These are phyloP conservation scores for Flexamia atlantica DNA, from an alignment of 2,888 invertebrate genomes.

Conservation along the genomic window DNA sequence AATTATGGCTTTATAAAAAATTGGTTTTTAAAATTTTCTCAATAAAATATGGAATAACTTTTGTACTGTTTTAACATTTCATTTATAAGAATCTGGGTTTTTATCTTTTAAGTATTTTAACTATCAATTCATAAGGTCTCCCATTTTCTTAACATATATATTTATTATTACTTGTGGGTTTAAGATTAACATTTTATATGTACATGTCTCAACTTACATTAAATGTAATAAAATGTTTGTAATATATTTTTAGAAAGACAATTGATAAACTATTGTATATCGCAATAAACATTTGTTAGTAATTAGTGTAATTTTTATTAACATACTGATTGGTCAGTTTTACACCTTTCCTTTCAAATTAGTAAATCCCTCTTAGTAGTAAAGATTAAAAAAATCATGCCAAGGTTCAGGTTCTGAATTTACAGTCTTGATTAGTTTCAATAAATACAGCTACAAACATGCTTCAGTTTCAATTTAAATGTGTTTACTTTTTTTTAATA, in stretches of 20 bases:
- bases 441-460: too few relatives aligned
- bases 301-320: neutral
- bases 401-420: too few relatives aligned
- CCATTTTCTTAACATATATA: neutral
- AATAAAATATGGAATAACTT: too few relatives aligned
- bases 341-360: too few relatives aligned
- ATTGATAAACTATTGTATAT: constrained; percentile 29
- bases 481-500: too few relatives aligned
- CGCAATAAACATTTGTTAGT: constrained; percentile 31
- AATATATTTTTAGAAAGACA: constrained; percentile 43
- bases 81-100: too few relatives aligned
- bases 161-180: neutral
- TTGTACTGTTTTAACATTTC: neutral
- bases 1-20: neutral
- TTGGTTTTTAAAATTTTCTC: neutral
- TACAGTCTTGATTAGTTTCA: too few relatives aligned
- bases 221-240: constrained; percentile 35
- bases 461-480: too few relatives aligned
- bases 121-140: neutral
- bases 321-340: too few relatives aligned
- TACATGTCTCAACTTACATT: neutral
- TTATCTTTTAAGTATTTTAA: too few relatives aligned
- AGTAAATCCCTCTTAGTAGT: too few relatives aligned
- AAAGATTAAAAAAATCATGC: too few relatives aligned
- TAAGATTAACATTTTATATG: neutral